Evolutionary conservation across 2,888 invertebrate species (phyloP).

Genomic region (Aplocera efformata): DNA sequence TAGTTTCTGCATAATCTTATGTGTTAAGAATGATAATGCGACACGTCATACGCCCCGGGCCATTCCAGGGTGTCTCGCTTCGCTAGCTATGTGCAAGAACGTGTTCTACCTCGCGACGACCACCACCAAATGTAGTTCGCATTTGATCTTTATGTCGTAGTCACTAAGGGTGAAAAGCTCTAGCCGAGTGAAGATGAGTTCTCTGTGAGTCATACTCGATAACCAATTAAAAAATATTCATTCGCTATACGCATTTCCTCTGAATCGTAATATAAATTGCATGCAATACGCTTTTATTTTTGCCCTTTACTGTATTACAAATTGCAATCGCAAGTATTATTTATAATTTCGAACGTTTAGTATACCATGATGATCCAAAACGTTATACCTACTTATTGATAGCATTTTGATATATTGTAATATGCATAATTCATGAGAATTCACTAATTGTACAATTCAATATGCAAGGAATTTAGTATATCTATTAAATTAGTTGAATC

Average conservation of each 20-base stretch:
- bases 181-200: constrained; percentile 11
- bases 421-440: not conserved
- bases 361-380: too few species aligned
- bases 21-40: constrained; percentile 25
- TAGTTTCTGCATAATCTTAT: constrained; percentile 21
- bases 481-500: not conserved
- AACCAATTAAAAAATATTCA: constrained; percentile 30
- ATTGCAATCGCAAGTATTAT: constrained; percentile 2
- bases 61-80: constrained; percentile 25
- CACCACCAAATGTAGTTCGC: not conserved
- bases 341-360: not conserved
- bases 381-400: not conserved
- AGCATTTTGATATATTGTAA: not conserved
- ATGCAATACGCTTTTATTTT: constrained; percentile 1
- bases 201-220: constrained; percentile 29
- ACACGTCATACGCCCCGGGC: constrained; percentile 21
- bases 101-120: constrained; percentile 18
- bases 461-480: constrained; percentile 7
- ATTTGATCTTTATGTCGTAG: constrained; percentile 17
- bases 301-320: constrained; percentile 3
- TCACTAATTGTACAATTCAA: not conserved
- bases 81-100: constrained; percentile 19
- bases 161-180: constrained; percentile 11
- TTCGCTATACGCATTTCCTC: constrained; percentile 21
- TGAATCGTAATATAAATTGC: constrained; percentile 9